These are phyloP conservation scores for Hypolimnas misippus DNA, from an alignment of 2,888 invertebrate species.

Conservation along the genomic window DNA sequence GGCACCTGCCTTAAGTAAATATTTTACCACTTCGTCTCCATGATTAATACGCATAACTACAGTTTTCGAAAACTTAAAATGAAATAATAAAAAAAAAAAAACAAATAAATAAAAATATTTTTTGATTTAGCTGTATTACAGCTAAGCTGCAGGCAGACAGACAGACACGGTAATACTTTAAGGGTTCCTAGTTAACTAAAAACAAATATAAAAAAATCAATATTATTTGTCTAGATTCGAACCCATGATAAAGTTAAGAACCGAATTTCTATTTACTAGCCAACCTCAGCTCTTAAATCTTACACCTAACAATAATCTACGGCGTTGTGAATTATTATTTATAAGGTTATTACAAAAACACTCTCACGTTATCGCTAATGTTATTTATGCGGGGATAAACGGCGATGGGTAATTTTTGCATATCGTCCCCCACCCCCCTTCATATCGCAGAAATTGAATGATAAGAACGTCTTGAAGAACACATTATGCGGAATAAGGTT, in stretches of 20 bases:
- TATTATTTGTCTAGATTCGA: too few relatives aligned
- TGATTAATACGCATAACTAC: too few relatives aligned
- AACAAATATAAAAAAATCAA: too few relatives aligned
- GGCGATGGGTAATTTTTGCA: conserved; percentile 76
- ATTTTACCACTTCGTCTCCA: too few relatives aligned
- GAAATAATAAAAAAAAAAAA: too few relatives aligned
- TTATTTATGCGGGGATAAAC: conserved; percentile 82
- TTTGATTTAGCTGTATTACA: too few relatives aligned
- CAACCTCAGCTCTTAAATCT: conserved; percentile 47
- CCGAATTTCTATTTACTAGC: neutral
- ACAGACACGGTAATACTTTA: too few relatives aligned
- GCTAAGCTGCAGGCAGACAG: too few relatives aligned
- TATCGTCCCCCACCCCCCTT: conserved; percentile 61
- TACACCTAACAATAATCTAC: conserved; percentile 79
- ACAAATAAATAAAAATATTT: too few relatives aligned
- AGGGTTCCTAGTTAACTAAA: too few relatives aligned
- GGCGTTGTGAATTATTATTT: conserved; percentile 79
- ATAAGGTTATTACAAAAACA: conserved; percentile 83
- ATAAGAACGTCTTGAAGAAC: conserved; percentile 55
- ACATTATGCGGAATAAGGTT: conserved; percentile 41
- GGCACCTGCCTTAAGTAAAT: too few relatives aligned
- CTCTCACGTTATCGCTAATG: conserved; percentile 78
- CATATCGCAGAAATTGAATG: conserved; percentile 72
- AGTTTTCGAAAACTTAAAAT: too few relatives aligned
- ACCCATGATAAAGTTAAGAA: neutral